Conservation (phyloP, 2,113 vertebrate genomes). For the Serinus canaria region DNA sequence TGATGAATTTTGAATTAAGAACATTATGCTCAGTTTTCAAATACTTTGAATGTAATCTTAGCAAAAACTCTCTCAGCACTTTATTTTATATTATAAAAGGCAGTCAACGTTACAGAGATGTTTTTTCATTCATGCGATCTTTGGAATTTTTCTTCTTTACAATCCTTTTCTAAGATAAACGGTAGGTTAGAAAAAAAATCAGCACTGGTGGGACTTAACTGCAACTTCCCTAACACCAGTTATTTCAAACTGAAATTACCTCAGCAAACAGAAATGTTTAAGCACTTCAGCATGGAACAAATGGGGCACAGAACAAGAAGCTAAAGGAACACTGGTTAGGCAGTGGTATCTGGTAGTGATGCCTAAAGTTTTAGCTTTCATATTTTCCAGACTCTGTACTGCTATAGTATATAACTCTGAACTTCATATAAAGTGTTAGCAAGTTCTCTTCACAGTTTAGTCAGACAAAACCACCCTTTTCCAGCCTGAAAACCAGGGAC, state of each 20-base stretch:
- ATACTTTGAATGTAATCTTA: neutral
- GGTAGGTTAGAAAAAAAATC: neutral
- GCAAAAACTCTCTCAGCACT: neutral
- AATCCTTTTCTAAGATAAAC: neutral
- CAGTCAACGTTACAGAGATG: neutral
- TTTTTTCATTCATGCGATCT: neutral
- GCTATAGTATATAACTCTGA: neutral
- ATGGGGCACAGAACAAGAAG: neutral
- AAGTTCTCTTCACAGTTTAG: neutral
- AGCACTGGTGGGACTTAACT: neutral
- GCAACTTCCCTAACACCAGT: neutral
- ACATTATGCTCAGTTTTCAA: neutral
- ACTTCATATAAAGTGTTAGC: neutral
- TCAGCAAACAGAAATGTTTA: neutral
- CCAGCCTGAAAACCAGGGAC: neutral
- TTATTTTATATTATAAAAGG: neutral
- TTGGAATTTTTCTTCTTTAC: neutral
- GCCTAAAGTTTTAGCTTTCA: neutral
- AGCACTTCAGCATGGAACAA: neutral
- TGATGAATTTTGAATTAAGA: neutral
- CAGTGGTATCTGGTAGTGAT: neutral
- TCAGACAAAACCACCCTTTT: neutral
- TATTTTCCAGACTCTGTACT: neutral
- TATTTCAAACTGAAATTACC: neutral
- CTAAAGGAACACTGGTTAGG: neutral